These are phyloP conservation scores for Lateolabrax maculatus DNA, from an alignment of 2,797 vertebrate species.

Conservation along the genomic window DNA sequence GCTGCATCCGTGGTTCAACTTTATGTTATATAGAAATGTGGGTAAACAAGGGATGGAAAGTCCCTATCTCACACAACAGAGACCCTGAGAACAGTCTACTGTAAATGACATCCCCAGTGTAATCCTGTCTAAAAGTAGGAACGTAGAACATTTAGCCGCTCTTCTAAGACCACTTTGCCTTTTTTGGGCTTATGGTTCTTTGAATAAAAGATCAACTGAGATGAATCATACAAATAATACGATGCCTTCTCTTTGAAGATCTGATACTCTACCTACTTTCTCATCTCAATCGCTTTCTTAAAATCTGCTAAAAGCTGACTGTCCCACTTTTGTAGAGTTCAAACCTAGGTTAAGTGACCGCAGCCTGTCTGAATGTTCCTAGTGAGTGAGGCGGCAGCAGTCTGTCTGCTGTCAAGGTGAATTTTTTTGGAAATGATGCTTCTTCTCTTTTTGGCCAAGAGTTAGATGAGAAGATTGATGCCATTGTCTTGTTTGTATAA, in stretches of 20 bases:
- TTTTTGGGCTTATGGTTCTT: constrained; percentile 48
- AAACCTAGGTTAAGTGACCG: constrained; percentile 46
- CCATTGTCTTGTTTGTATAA: not conserved
- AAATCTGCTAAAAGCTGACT: constrained; percentile 6
- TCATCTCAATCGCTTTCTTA: not conserved
- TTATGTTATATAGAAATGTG: constrained; percentile 23
- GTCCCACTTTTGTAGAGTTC: constrained; percentile 47
- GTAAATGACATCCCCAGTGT: constrained; percentile 71
- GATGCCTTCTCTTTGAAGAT: not conserved
- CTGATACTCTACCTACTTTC: not conserved
- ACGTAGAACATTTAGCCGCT: constrained; percentile 22
- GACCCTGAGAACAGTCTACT: constrained; percentile 70
- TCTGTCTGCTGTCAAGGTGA: not conserved
- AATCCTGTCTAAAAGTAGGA: constrained; percentile 69
- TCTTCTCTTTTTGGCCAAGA: not conserved
- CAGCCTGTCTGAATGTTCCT: not conserved
- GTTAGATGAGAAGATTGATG: not conserved
- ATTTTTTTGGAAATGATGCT: not conserved
- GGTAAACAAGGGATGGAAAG: constrained; percentile 62
- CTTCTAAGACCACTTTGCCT: constrained; percentile 38
- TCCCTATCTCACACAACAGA: constrained; percentile 53
- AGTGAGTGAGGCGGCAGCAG: not conserved
- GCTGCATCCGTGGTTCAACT: constrained; percentile 16
- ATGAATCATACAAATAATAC: constrained; percentile 6
- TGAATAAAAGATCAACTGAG: constrained; percentile 11